Percentiles rank a stretch among this genome's conserved stretches.
Conservation (phyloP, 1,140 invertebrate genomes). For the Sycophila sp. region DNA sequence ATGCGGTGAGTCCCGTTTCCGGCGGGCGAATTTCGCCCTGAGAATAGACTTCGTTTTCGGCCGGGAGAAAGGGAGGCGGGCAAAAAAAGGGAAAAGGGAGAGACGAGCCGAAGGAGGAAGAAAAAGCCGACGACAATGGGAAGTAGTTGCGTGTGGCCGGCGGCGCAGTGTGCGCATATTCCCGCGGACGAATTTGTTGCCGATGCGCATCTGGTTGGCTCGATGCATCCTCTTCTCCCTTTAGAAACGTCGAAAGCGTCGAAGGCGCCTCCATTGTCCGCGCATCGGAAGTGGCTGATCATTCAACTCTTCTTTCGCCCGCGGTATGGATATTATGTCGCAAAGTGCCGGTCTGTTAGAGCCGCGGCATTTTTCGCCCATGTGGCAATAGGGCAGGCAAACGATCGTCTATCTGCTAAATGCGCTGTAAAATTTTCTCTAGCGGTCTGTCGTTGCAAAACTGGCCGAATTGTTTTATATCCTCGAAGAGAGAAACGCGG, state of each 20-base stretch:
- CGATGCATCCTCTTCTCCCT: neutral
- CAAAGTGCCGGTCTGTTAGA: slow-evolving; percentile 20
- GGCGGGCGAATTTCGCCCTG: neutral
- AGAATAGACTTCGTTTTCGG: neutral
- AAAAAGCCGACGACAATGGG: slow-evolving; percentile 9
- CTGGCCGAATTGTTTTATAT: no score
- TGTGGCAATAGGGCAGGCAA: no score
- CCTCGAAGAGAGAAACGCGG: no score
- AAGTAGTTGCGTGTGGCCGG: neutral
- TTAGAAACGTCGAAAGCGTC: slow-evolving; percentile 14
- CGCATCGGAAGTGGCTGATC: slow-evolving; percentile 35
- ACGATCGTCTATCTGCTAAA: no score
- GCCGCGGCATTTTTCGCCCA: no score
- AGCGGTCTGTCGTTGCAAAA: no score
- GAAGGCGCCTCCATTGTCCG: neutral
- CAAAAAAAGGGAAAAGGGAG: neutral
- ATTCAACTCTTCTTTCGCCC: slow-evolving; percentile 26
- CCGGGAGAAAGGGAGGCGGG: neutral
- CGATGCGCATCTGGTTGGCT: slow-evolving; percentile 27
- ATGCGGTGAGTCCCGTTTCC: neutral
- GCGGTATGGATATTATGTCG: slow-evolving; percentile 1
- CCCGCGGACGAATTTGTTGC: neutral
- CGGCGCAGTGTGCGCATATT: neutral
- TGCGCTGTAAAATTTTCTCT: no score
- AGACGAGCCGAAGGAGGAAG: neutral